These are phyloP conservation scores for Peromyscus eremicus DNA, from an alignment of 2,797 vertebrate species.

Conservation along the genomic window DNA sequence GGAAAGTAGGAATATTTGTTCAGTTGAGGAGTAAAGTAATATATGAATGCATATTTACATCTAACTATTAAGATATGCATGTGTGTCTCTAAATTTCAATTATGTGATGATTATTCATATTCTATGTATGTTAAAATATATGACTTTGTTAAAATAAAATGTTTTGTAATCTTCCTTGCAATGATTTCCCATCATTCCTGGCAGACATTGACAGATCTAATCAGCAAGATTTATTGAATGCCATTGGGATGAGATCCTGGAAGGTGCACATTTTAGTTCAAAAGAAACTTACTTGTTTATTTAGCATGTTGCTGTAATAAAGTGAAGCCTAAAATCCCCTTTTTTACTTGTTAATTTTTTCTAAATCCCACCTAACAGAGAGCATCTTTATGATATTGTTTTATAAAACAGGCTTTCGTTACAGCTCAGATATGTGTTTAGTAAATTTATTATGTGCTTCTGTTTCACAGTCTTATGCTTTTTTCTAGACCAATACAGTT, in stretches of 20 bases:
- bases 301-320: background rate
- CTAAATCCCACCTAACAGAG: constrained; percentile 1
- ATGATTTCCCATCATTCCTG: background rate
- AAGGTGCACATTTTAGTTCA: constrained; percentile 51
- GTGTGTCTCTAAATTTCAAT: background rate
- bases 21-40: constrained; percentile 14
- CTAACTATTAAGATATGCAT: constrained; percentile 25
- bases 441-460: constrained; percentile 19
- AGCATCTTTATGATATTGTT: constrained; percentile 37
- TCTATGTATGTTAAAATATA: background rate
- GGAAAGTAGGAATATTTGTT: constrained; percentile 28
- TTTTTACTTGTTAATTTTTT: background rate
- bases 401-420: background rate
- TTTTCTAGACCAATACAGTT: constrained; percentile 45
- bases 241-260: background rate
- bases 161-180: constrained; percentile 45
- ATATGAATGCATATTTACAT: background rate
- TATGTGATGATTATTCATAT: background rate
- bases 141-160: constrained; percentile 33
- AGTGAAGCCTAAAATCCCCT: background rate
- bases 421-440: background rate
- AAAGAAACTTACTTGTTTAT: background rate
- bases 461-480: constrained; percentile 15
- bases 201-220: background rate
- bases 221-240: constrained; percentile 22